These are phyloP conservation scores for Epizoanthus fatuus DNA, from an alignment of 92 coral and sea anemone species.

Conservation along the genomic window DNA sequence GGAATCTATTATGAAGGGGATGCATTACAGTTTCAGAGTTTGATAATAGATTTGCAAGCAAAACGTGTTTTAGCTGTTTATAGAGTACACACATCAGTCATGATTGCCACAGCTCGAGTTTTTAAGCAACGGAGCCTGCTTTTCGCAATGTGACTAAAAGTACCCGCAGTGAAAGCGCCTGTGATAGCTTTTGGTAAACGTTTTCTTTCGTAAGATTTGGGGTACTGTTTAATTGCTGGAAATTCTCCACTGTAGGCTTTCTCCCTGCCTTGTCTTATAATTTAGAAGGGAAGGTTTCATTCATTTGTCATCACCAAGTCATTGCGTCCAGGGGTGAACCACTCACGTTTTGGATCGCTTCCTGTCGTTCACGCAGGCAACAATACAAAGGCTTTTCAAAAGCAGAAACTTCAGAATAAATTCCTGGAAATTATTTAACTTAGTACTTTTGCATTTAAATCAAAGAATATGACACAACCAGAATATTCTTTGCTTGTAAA, in stretches of 20 bases:
- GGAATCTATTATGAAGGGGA: not conserved
- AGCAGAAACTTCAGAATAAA: not conserved
- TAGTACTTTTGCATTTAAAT: no score
- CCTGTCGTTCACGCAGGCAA: no score
- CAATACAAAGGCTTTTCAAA: not conserved
- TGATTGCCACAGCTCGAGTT: not conserved
- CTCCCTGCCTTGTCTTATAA: not conserved
- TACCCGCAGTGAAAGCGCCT: not conserved
- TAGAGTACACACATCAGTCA: not conserved
- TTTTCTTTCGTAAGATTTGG: not conserved
- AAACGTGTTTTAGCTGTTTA: constrained; percentile 13
- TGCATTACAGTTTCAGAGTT: constrained; percentile 3
- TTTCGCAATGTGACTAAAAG: not conserved
- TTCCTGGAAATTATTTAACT: no score
- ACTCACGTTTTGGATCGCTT: not conserved
- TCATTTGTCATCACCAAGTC: constrained; percentile 1
- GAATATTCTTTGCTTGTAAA: not conserved
- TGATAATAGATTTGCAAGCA: constrained; percentile 4
- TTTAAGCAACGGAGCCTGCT: not conserved
- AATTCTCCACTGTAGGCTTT: not conserved
- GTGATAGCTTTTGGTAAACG: not conserved
- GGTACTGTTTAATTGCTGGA: not conserved
- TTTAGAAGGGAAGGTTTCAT: not conserved
- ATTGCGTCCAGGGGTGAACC: constrained; percentile 3
- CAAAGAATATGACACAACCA: not conserved